These are phyloP conservation scores for Anastatus disparis DNA, from an alignment of 1,140 invertebrate species.

Conservation along the genomic window DNA sequence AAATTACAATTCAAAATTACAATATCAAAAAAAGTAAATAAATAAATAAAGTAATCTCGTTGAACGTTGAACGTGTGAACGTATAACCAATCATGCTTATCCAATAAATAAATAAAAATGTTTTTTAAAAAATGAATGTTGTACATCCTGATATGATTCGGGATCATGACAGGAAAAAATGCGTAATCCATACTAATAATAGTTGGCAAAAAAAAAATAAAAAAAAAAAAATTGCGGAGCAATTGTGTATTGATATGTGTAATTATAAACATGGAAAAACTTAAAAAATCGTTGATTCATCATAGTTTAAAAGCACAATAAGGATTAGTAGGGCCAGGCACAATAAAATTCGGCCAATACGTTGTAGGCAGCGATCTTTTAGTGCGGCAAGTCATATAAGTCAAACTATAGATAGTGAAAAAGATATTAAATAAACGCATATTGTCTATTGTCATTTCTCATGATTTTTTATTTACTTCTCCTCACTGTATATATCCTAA, in stretches of 20 bases:
- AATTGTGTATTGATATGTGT: slow-evolving; percentile 42
- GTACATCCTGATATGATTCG: neutral
- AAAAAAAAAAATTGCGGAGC: slow-evolving; percentile 2
- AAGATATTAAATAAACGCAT: slow-evolving; percentile 67
- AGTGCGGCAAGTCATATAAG: slow-evolving; percentile 64
- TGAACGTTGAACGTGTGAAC: slow-evolving; percentile 13
- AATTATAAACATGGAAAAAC: slow-evolving; percentile 50
- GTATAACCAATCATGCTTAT: neutral
- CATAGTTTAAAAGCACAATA: slow-evolving; percentile 66
- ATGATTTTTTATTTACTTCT: neutral
- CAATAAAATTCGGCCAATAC: slow-evolving; percentile 67
- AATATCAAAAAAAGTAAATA: no score
- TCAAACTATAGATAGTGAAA: slow-evolving; percentile 59
- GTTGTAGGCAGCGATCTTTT: slow-evolving; percentile 66
- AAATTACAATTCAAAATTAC: no score
- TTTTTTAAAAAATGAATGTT: slow-evolving; percentile 7
- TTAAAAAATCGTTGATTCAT: slow-evolving; percentile 56
- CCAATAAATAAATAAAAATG: neutral
- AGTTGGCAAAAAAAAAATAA: neutral
- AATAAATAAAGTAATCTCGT: no score
- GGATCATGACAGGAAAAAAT: neutral
- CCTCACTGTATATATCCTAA: no score
- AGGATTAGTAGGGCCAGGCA: slow-evolving; percentile 66
- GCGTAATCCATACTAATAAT: neutral
- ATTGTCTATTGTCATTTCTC: slow-evolving; percentile 63